Evolutionary conservation across 2,113 vertebrate genomes (phyloP).

Genomic region (Nothocercus julius): DNA sequence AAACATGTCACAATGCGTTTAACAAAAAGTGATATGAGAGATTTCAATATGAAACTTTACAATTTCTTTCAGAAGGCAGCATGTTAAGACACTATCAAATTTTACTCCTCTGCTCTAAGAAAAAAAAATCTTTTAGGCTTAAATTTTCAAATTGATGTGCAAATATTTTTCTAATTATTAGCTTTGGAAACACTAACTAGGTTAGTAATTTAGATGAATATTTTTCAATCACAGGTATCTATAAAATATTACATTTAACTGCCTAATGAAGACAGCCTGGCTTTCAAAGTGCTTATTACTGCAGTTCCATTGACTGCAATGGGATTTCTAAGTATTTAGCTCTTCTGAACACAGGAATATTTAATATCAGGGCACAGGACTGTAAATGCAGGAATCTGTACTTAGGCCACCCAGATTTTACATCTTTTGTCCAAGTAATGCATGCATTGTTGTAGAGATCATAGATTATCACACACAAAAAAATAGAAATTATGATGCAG

Average conservation of each 20-base stretch:
- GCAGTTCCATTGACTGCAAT: conserved; percentile 20
- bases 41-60: neutral
- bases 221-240: neutral
- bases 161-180: neutral
- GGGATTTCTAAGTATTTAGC: conserved; percentile 48
- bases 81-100: neutral
- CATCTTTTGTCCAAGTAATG: neutral
- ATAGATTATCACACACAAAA: neutral
- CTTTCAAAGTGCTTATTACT: conserved; percentile 47
- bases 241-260: neutral
- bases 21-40: neutral
- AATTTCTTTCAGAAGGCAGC: neutral
- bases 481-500: neutral
- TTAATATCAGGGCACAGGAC: conserved; percentile 6
- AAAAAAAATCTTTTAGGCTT: neutral
- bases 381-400: neutral
- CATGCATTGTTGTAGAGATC: neutral
- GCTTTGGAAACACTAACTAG: conserved; percentile 6
- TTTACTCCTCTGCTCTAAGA: neutral
- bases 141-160: neutral
- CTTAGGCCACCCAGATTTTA: conserved; percentile 35
- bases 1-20: neutral
- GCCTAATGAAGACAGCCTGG: conserved; percentile 12
- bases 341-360: conserved; percentile 43
- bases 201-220: conserved; percentile 22